Evolutionary conservation across 53 echinoderm and acorn worm genomes (phyloP).

Genomic region (Henricia sp.): DNA sequence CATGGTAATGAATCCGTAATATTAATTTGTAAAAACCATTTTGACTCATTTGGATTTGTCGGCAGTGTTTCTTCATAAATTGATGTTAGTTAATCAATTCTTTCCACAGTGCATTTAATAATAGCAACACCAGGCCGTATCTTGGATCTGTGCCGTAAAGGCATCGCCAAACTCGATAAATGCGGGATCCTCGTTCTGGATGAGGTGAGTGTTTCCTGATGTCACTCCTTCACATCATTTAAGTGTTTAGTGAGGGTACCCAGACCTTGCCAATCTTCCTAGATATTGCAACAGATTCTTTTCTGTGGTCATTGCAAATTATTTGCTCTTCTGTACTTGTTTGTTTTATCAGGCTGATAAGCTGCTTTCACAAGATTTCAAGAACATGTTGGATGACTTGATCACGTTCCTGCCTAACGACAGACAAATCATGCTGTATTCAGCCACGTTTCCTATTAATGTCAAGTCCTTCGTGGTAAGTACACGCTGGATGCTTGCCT

Average conservation of each 20-base stretch:
- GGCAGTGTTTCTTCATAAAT: not conserved
- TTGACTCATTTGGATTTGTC: no score
- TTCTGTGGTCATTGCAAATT: no score
- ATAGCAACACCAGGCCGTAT: slow-evolving; percentile 97
- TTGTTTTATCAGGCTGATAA: slow-evolving; percentile 83
- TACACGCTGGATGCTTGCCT: slow-evolving; percentile 58
- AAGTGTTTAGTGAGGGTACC: no score
- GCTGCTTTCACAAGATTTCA: slow-evolving; percentile 97
- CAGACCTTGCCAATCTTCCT: no score
- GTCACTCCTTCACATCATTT: no score
- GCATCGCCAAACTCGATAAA: slow-evolving; percentile 92
- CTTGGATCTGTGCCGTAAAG: slow-evolving; percentile 91
- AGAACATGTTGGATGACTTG: slow-evolving; percentile 94
- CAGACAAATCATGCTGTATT: slow-evolving; percentile 96
- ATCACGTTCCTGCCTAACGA: slow-evolving; percentile 95
- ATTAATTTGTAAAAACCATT: no score
- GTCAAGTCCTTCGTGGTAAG: slow-evolving; percentile 89
- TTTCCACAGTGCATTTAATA: slow-evolving; percentile 93
- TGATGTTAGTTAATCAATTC: not conserved
- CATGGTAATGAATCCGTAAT: no score
- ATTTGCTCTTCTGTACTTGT: not conserved
- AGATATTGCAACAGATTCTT: no score
- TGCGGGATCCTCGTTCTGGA: slow-evolving; percentile 92
- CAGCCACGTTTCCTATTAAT: slow-evolving; percentile 94
- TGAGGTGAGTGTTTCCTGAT: slow-evolving; percentile 77